Evolutionary conservation across 2,113 vertebrate species (phyloP).

Genomic region (Ammodytes dubius): DNA sequence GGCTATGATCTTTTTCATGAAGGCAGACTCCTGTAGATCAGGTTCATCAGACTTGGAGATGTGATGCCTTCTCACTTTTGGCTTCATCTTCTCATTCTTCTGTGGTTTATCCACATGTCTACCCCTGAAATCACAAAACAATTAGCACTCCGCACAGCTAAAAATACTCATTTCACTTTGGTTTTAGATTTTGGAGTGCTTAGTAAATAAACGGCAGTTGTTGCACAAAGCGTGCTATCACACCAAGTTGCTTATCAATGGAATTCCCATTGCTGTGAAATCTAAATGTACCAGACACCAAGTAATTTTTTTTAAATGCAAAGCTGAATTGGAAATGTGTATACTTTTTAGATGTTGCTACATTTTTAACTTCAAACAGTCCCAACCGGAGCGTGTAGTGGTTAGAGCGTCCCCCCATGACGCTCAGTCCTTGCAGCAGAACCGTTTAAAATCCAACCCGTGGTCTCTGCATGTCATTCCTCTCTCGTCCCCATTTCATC

Average conservation of each 20-base stretch:
- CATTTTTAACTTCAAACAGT: background rate
- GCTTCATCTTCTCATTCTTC: conserved; percentile 88
- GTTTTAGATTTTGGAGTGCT: background rate
- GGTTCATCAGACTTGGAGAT: conserved; percentile 89
- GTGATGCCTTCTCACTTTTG: conserved; percentile 86
- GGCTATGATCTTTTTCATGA: conserved; percentile 96
- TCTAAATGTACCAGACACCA: background rate
- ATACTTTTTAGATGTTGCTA: no score
- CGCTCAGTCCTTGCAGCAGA: no score
- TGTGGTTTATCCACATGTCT: conserved; percentile 82
- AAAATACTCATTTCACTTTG: background rate
- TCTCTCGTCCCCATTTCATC: no score
- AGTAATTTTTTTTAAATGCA: background rate
- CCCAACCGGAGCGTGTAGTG: no score
- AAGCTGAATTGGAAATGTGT: background rate
- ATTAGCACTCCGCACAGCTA: background rate
- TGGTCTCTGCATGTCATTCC: no score
- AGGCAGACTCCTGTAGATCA: conserved; percentile 93
- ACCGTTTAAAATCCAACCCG: no score
- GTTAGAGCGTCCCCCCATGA: no score
- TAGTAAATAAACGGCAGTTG: background rate
- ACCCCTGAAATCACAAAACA: conserved; percentile 76
- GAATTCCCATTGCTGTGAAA: background rate
- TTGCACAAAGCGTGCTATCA: background rate
- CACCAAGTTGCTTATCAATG: background rate